phyloP scores from a whole-genome alignment of 2,113 vertebrate genomes.

The Urocolius indicus region DNA sequence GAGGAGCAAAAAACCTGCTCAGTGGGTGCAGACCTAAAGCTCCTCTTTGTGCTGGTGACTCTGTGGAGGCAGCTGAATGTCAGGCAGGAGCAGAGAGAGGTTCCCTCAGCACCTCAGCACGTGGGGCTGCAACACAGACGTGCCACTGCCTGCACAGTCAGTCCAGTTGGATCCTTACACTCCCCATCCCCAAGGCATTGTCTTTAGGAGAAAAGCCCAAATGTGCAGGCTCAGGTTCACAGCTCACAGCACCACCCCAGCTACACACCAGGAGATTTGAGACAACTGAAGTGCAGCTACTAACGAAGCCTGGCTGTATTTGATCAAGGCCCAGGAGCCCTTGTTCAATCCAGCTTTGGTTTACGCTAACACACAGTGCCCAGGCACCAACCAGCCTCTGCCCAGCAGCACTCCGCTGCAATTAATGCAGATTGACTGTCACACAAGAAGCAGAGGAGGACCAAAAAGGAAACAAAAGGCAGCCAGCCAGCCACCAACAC shows the following conservation, averaged over 20 bases:
- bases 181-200: neutral
- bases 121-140: neutral
- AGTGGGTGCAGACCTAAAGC: neutral
- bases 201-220: neutral
- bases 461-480: neutral
- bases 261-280: neutral
- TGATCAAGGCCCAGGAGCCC: neutral
- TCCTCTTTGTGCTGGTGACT: rapidly evolving
- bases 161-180: neutral
- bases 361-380: neutral
- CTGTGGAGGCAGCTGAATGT: rapidly evolving
- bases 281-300: neutral
- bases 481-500: neutral
- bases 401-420: neutral
- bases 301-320: neutral
- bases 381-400: neutral
- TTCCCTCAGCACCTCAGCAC: rapidly evolving
- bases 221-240: neutral
- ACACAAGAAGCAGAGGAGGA: neutral
- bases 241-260: neutral
- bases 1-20: neutral
- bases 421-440: neutral
- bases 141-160: neutral
- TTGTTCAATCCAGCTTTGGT: neutral
- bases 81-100: neutral